These are phyloP conservation scores for Mycetomoellerius zeteki DNA, from an alignment of 1,140 invertebrate species.

Conservation along the genomic window DNA sequence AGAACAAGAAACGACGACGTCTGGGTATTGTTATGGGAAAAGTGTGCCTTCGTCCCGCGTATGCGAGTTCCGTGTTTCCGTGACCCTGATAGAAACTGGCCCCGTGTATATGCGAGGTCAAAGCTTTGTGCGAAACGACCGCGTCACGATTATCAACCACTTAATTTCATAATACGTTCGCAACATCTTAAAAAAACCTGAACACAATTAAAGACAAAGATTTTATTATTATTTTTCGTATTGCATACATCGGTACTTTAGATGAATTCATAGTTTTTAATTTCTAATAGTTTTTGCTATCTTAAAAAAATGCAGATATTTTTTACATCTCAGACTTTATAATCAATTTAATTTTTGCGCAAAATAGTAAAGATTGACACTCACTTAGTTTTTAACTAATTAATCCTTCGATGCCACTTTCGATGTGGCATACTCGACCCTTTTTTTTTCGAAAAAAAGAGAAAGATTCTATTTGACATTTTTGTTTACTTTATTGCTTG, in stretches of 20 bases:
- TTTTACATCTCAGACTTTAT: not conserved
- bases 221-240: not conserved
- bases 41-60: constrained; percentile 85
- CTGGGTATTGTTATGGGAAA: constrained; percentile 83
- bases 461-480: no score
- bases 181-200: not conserved
- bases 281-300: not conserved
- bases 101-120: constrained; percentile 42
- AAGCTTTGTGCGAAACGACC: constrained; percentile 19
- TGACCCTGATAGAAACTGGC: constrained; percentile 83
- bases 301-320: not conserved
- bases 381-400: not conserved
- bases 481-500: no score
- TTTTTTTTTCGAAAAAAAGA: no score
- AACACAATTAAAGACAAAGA: not conserved
- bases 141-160: constrained; percentile 6
- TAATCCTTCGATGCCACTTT: not conserved
- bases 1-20: constrained; percentile 65
- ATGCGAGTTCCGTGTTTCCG: constrained; percentile 84
- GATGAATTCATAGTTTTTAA: not conserved
- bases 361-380: not conserved
- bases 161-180: constrained; percentile 38
- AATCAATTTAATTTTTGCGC: not conserved
- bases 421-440: no score
- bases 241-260: not conserved